These are phyloP conservation scores for Peromyscus melanophrys DNA, from an alignment of 2,797 vertebrate genomes.

Conservation along the genomic window DNA sequence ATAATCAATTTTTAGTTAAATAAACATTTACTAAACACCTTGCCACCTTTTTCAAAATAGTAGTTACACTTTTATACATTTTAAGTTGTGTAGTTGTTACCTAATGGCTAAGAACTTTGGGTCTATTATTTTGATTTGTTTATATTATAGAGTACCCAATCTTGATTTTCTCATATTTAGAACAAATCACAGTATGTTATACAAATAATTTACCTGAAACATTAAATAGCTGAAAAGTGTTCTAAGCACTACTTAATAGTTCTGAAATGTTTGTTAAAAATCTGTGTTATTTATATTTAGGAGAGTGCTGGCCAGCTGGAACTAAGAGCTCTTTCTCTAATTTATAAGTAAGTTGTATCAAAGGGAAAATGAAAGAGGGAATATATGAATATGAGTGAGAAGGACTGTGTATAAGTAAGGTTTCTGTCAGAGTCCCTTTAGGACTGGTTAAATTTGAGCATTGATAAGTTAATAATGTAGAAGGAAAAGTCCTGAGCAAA, in stretches of 20 bases:
- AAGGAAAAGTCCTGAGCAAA: constrained; percentile 46
- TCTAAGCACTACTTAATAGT: constrained; percentile 14
- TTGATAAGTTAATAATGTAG: constrained; percentile 7
- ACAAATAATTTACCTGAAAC: constrained; percentile 50
- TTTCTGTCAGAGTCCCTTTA: constrained; percentile 30
- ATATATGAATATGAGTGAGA: neutral
- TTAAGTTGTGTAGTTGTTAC: constrained; percentile 51
- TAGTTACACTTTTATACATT: constrained; percentile 65
- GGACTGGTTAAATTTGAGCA: constrained; percentile 53
- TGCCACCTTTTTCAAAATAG: constrained; percentile 35
- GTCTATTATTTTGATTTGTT: constrained; percentile 27
- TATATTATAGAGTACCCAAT: constrained; percentile 62
- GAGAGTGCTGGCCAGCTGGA: constrained; percentile 97
- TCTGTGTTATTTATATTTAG: constrained; percentile 87
- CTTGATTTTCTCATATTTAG: constrained; percentile 45
- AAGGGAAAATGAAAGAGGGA: neutral
- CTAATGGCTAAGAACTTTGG: neutral
- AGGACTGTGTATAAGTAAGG: neutral
- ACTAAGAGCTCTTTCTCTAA: constrained; percentile 95
- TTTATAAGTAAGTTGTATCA: constrained; percentile 93
- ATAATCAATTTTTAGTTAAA: constrained; percentile 67
- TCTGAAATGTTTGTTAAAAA: constrained; percentile 52
- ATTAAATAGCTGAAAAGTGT: constrained; percentile 22
- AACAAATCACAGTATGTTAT: constrained; percentile 61
- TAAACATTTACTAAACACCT: constrained; percentile 43